Evolutionary conservation across 2,113 vertebrate genomes (phyloP).

Genomic region (Gallinago jamesoni): DNA sequence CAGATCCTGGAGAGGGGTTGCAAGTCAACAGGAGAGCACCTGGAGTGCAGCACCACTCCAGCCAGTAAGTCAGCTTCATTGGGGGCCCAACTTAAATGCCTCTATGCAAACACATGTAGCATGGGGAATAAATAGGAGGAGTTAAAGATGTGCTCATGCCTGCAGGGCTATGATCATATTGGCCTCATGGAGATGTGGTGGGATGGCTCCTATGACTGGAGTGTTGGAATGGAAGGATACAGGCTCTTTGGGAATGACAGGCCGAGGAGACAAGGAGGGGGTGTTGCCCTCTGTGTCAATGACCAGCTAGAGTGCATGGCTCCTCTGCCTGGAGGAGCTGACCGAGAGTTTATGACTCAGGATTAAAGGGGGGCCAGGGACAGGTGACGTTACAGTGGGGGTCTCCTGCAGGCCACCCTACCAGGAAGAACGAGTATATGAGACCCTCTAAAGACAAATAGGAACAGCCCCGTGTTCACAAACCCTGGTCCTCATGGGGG

Average conservation of each 20-base stretch:
- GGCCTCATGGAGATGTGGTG: neutral
- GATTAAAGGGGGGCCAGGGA: neutral
- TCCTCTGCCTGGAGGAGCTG: neutral
- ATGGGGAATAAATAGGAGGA: neutral
- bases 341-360: neutral
- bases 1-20: neutral
- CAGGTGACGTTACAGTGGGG: neutral
- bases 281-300: neutral
- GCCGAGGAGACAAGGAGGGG: neutral
- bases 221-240: neutral
- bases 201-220: neutral
- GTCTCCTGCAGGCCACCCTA: neutral
- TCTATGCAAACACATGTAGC: neutral
- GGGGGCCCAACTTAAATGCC: neutral
- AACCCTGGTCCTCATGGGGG: neutral
- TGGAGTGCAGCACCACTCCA: neutral
- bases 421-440: neutral
- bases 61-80: neutral
- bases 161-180: neutral
- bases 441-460: neutral
- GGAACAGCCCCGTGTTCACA: neutral
- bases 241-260: neutral
- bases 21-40: neutral
- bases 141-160: neutral
- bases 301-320: neutral